phyloP scores from a whole-genome alignment of 2,797 vertebrate genomes.

The Fratercula arctica region DNA sequence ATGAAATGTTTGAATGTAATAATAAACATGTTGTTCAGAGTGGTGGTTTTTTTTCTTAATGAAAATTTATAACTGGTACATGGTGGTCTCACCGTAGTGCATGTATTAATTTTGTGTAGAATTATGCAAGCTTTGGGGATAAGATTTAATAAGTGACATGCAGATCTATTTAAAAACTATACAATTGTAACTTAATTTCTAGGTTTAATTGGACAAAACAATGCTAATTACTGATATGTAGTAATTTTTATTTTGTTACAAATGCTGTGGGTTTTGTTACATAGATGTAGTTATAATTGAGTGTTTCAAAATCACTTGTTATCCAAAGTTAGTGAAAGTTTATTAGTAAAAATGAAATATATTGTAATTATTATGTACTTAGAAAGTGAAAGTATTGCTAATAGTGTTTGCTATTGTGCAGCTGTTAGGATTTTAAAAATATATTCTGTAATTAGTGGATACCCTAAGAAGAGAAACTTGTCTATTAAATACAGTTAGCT shows the following conservation, averaged over 20 bases:
- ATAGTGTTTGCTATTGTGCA: background rate
- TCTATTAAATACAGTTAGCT: background rate
- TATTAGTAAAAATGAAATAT: background rate
- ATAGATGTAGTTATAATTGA: background rate
- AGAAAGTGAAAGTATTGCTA: background rate
- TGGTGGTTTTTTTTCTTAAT: background rate
- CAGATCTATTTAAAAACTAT: background rate
- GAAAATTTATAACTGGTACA: background rate
- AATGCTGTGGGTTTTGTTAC: background rate
- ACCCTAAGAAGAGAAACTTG: background rate
- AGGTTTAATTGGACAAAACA: background rate
- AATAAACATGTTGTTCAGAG: background rate
- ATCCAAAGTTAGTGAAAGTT: background rate
- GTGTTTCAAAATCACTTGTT: background rate
- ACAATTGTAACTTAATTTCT: background rate
- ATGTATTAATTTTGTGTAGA: background rate
- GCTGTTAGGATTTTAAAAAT: background rate
- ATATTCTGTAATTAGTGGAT: background rate
- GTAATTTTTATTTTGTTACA: background rate
- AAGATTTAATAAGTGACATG: background rate
- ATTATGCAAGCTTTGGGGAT: background rate
- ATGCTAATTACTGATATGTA: background rate
- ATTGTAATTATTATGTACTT: background rate
- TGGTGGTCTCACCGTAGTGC: background rate
- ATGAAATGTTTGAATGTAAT: background rate